Conservation (phyloP, 1,140 invertebrate genomes). For the Aphelinus atriplicis region DNA sequence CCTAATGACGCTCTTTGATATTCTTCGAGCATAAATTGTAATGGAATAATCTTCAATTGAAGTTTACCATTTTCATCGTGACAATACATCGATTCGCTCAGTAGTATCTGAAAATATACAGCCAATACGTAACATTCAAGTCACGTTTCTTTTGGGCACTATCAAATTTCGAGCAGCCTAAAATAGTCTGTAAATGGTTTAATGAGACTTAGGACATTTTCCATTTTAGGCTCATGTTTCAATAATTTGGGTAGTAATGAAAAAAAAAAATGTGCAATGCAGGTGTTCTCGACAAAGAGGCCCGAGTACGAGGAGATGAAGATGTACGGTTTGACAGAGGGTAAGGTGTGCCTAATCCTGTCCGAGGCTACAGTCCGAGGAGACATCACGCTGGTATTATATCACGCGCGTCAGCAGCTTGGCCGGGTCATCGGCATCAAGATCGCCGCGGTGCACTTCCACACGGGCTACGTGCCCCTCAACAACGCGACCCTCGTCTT, state of each 20-base stretch:
- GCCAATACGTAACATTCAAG: no score
- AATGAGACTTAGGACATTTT: not conserved
- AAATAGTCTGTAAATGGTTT: not conserved
- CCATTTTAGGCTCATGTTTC: not conserved
- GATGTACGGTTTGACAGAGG: constrained; percentile 79
- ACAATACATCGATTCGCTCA: no score
- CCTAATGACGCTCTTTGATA: no score
- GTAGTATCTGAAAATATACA: no score
- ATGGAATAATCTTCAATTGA: no score
- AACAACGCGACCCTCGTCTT: constrained; percentile 80
- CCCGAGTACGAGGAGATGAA: constrained; percentile 92
- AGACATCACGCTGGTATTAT: constrained; percentile 84
- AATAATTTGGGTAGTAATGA: no score
- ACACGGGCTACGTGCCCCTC: constrained; percentile 85
- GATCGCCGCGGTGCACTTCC: constrained; percentile 88
- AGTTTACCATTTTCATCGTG: no score
- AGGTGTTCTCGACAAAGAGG: constrained; percentile 78
- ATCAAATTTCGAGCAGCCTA: no score
- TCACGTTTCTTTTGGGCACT: no score
- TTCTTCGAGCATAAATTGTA: no score
- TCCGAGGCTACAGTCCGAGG: constrained; percentile 78
- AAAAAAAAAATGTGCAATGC: not conserved
- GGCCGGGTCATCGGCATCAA: constrained; percentile 86
- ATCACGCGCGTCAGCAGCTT: constrained; percentile 88
- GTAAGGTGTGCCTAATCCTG: constrained; percentile 72